Percentiles rank a stretch among this genome's conserved stretches.
These are phyloP conservation scores for Eupithecia insigniata DNA, from an alignment of 2,888 invertebrate species.

Conservation along the genomic window DNA sequence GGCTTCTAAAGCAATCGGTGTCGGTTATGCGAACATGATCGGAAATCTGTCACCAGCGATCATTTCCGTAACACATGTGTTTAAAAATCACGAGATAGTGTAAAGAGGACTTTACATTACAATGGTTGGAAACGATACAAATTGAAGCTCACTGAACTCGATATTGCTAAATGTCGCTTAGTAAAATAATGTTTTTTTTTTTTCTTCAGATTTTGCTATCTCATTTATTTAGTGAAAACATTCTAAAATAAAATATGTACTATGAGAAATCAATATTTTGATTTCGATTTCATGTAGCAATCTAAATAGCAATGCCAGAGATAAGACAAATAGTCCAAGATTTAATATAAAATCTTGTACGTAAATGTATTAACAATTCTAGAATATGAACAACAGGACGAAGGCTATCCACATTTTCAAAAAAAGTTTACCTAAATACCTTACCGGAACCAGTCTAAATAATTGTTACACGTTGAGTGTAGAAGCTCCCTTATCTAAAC, in stretches of 20 bases:
- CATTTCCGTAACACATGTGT: conserved; percentile 78
- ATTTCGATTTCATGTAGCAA: background rate
- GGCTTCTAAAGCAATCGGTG: conserved; percentile 66
- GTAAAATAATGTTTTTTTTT: background rate
- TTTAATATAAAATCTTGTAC: background rate
- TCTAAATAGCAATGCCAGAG: background rate
- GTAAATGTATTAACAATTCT: background rate
- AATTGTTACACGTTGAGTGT: conserved; percentile 26
- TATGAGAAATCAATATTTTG: background rate
- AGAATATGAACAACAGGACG: too few species aligned
- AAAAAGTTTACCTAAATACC: background rate
- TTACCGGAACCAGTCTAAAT: background rate
- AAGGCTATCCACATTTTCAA: background rate
- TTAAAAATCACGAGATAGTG: conserved; percentile 63
- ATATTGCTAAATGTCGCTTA: too few species aligned
- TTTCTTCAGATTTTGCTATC: background rate
- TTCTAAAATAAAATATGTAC: background rate
- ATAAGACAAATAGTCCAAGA: background rate
- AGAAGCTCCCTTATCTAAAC: conserved; percentile 48
- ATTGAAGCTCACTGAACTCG: background rate
- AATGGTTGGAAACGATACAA: background rate
- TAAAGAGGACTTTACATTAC: conserved; percentile 48
- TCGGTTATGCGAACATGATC: conserved; percentile 74
- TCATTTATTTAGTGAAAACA: background rate
- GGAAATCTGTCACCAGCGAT: conserved; percentile 75